Evolutionary conservation across 2,888 invertebrate genomes (phyloP).

Genomic region (Scaeva pyrastri): DNA sequence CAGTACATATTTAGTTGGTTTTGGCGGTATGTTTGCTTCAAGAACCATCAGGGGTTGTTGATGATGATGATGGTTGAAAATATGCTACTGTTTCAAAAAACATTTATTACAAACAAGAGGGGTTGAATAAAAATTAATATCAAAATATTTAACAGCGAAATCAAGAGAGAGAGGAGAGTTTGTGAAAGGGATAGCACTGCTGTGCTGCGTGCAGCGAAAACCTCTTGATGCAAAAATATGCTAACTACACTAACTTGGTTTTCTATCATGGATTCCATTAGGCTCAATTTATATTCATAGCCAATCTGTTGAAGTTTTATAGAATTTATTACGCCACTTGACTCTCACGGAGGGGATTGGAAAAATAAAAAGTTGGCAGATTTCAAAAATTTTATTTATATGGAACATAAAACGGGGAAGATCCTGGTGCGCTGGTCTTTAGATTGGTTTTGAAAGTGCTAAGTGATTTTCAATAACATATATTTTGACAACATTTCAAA

Average conservation of each 20-base stretch:
- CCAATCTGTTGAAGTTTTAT: conserved; percentile 84
- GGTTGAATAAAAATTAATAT: conserved; percentile 68
- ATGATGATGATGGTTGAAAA: not conserved
- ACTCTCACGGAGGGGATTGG: conserved; percentile 77
- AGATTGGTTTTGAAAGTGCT: conserved; percentile 65
- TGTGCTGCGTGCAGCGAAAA: conserved; percentile 16
- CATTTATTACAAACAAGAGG: conserved; percentile 47
- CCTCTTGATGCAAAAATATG: conserved; percentile 69
- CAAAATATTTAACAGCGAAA: conserved; percentile 31
- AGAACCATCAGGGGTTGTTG: conserved; percentile 27
- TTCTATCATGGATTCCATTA: conserved; percentile 80
- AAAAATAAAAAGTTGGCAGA: no score
- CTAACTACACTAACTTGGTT: conserved; percentile 70
- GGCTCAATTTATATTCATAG: conserved; percentile 85
- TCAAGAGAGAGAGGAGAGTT: not conserved
- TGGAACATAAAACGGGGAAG: conserved; percentile 30
- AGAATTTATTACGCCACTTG: conserved; percentile 84
- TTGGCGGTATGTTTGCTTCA: not conserved
- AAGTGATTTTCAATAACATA: conserved; percentile 76
- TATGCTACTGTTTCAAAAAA: conserved; percentile 57
- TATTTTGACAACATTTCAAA: conserved; percentile 78
- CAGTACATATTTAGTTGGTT: no score
- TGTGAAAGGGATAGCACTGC: not conserved
- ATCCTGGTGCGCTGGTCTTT: not conserved
- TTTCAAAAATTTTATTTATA: conserved; percentile 25